A percentile compares a stretch with the other conserved stretches of the same genome.
Conservation (phyloP, 2,113 vertebrate genomes). For the Gavialis gangeticus region DNA sequence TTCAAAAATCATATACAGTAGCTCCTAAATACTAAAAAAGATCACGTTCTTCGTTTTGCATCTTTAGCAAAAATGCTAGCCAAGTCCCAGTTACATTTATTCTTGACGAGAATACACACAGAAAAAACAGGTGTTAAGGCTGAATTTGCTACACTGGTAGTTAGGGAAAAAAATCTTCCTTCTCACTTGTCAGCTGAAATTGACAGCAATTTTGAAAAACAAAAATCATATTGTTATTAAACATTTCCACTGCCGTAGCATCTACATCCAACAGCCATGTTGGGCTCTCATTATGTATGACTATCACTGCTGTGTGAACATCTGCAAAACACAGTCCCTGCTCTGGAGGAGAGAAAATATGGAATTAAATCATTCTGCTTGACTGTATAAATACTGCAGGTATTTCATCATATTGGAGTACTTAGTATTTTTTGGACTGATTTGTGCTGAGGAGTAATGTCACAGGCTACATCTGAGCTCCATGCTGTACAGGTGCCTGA, state of each 20-base stretch:
- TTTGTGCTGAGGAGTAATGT: not conserved
- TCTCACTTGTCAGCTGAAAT: not conserved
- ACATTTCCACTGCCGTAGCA: not conserved
- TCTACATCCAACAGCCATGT: not conserved
- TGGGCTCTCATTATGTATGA: not conserved
- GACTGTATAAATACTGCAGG: not conserved
- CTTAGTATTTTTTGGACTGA: not conserved
- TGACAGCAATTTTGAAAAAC: not conserved
- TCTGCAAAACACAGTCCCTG: not conserved
- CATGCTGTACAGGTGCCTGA: not conserved
- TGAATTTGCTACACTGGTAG: not conserved
- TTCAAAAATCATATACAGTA: not conserved
- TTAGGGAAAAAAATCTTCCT: not conserved
- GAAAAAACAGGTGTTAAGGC: not conserved
- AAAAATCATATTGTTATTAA: not conserved
- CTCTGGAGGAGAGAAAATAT: not conserved
- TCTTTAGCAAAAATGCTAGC: not conserved
- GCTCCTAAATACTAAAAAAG: not conserved
- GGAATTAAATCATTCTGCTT: not conserved
- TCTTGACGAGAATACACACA: not conserved
- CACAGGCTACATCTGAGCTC: not conserved
- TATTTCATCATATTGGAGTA: not conserved
- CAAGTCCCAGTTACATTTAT: not conserved
- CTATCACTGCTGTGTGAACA: not conserved
- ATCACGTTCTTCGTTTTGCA: constrained; percentile 12